Conservation (phyloP, 2,113 vertebrate genomes). For the Austrofundulus limnaeus region DNA sequence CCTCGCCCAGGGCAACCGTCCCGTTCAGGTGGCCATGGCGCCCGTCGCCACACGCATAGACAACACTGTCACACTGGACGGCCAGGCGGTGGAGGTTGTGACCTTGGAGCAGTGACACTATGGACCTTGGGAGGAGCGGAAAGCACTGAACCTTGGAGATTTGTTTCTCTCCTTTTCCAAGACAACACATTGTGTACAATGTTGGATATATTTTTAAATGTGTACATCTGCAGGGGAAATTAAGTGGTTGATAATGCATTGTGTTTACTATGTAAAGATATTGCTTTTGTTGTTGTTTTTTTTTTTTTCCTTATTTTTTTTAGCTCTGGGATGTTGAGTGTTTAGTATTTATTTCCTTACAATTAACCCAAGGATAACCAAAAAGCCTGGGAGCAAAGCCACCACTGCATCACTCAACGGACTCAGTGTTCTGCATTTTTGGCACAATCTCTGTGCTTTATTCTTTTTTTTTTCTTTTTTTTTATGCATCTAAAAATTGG, state of each 20-base stretch:
- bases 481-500: conserved; percentile 5
- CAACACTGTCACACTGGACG: conserved; percentile 94
- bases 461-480: conserved; percentile 21
- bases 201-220: conserved; percentile 73
- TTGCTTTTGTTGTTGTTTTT: conserved; percentile 45
- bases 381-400: conserved; percentile 64
- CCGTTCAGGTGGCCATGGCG: conserved; percentile 97
- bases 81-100: conserved; percentile 96
- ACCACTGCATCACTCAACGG: conserved; percentile 39
- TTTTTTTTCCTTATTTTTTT: conserved; percentile 30
- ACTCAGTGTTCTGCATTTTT: conserved; percentile 27
- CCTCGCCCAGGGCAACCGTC: conserved; percentile 95
- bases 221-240: conserved; percentile 59
- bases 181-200: conserved; percentile 56
- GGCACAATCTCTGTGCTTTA: conserved; percentile 4
- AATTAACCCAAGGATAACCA: conserved; percentile 64
- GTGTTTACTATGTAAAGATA: conserved; percentile 77
- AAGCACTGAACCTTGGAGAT: conserved; percentile 47
- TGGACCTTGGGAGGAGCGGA: conserved; percentile 32
- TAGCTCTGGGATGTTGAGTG: conserved; percentile 59
- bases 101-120: conserved; percentile 92
- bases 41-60: conserved; percentile 92
- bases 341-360: conserved; percentile 74
- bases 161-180: conserved; percentile 47
- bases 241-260: conserved; percentile 55